Evolutionary conservation across 1,140 invertebrate species (phyloP), one percentile per base, ranked within the genome.

Genomic region (Calosoma granatense): DNA sequence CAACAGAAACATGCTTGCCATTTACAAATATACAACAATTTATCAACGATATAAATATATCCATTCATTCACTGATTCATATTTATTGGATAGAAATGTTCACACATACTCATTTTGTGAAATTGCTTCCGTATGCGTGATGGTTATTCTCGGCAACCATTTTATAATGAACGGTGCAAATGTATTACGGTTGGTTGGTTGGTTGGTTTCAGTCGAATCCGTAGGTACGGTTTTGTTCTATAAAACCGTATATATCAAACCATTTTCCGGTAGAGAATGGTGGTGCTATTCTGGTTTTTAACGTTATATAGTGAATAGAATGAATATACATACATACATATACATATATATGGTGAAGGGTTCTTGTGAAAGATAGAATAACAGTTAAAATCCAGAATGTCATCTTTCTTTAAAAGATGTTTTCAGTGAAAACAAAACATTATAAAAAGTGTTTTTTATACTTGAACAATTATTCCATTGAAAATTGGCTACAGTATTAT

Each of bases 301-400:
- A n/a, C n/a, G n/a, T n/a, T n/a, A n/a, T n/a, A n/a, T n/a, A n/a
- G n/a, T n/a, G n/a, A n/a, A n/a, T n/a, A n/a, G n/a, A n/a, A n/a
- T n/a, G n/a, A n/a, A n/a, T n/a, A n/a, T n/a, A n/a, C n/a, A n/a
- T n/a, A n/a, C n/a, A n/a, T n/a, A n/a, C n/a, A n/a, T n/a, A n/a
- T n/a, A n/a, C n/a, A n/a, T n/a, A n/a, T n/a, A n/a, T n/a, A n/a
- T 47, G 41, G 41, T 47, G 41, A 47, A 47, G 41, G 41, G 41
- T 47, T 47, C 9, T 36, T 36, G 6, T 36, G 26, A 9, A 47
- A 11, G 17, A 47, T 12, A 47, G 4, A 17, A 11, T 47, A 47
- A 47, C 15, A 17, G 17, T 47, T 47, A 6, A 30, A 30, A 30
- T 6, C 26, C 26, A 30, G 14, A 30, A 30, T 6, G 26, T 17